Base-by-base conservation (phyloP, 2,113 vertebrate species). In the Eclectus roratus region DNA sequence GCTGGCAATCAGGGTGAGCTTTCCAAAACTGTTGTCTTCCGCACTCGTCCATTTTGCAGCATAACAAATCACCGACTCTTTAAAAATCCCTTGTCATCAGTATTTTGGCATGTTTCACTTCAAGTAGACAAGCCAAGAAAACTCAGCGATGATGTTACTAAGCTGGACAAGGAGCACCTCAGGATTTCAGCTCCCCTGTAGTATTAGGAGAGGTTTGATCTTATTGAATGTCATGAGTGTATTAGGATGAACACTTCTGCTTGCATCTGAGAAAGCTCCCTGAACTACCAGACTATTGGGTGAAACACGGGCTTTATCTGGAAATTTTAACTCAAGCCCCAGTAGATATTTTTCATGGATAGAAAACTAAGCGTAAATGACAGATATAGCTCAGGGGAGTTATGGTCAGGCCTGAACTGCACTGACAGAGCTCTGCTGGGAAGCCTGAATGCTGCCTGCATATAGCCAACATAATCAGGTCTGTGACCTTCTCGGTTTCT, bases 11-110 rank as follows among this genome's bases (percentile, higher is more conserved):
- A 52, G 7, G 37, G 33, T 69, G 52, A 93, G 81, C 58, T 86
- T 91, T 90, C 49, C 65, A 72, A 92, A 93, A 76, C 68, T 2
- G 24, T 60, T 66, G 63, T 89, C 82, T 94, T 88, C 56, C 49
- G 50, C 74, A 37, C 46, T 87, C 6, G 3, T 72, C 92, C 55
- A 64, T 91, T 96, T 95, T 85, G 64, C 65, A 81, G 83, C n/a
- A 20, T 17, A 88, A 81, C 80, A 92, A 94, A 95, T 84, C 80
- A 92, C 29, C 0, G 49, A 68, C 17, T 80, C 53, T 81, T 93
- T 73, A 94, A 95, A 93, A 95, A 96, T 85, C 85, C 66, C 88
- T 92, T 85, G 92, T 95, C 85, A 88, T 91, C 92, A 85, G 88
- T 35, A 81, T 81, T 94, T 92, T 95, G 96, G 89, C 80, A 84